Conservation (phyloP, 1,140 invertebrate genomes). For the Brachionus sp. region DNA sequence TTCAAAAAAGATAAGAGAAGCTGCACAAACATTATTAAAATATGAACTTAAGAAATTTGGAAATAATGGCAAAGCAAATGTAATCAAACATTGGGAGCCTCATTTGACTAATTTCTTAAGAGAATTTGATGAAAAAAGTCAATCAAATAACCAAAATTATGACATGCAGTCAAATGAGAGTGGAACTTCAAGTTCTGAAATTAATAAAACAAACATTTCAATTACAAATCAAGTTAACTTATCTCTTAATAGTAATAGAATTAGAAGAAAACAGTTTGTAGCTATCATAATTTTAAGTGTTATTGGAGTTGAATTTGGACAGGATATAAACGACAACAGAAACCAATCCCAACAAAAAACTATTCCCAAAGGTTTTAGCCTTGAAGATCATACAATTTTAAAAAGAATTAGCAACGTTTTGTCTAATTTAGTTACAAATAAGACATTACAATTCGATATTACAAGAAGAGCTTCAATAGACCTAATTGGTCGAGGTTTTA, state of each 20-base stretch:
- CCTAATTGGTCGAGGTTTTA: conserved; percentile 84
- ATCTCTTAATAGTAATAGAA: conserved; percentile 61
- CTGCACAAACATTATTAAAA: conserved; percentile 87
- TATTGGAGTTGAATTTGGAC: conserved; percentile 94
- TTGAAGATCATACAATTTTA: conserved; percentile 83
- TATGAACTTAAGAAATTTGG: conserved; percentile 87
- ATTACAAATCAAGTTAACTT: conserved; percentile 52
- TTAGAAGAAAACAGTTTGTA: conserved; percentile 89
- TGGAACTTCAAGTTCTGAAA: conserved; percentile 44
- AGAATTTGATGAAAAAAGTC: conserved; percentile 58
- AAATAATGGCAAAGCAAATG: conserved; percentile 78
- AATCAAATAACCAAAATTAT: conserved; percentile 53
- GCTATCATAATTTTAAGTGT: conserved; percentile 93
- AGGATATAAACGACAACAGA: conserved; percentile 64
- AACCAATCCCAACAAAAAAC: conserved; percentile 59
- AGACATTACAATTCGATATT: conserved; percentile 80
- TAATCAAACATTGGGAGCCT: conserved; percentile 91
- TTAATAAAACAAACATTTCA: conserved; percentile 44
- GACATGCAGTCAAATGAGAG: conserved; percentile 46
- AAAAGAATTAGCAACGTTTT: conserved; percentile 84
- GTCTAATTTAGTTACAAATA: conserved; percentile 77
- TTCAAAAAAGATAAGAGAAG: conserved; percentile 71
- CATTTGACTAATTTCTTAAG: conserved; percentile 83
- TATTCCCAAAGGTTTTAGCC: conserved; percentile 81
- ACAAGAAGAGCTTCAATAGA: conserved; percentile 90